Evolutionary conservation across 2,113 vertebrate species (phyloP).

Genomic region (Axis porcinus): DNA sequence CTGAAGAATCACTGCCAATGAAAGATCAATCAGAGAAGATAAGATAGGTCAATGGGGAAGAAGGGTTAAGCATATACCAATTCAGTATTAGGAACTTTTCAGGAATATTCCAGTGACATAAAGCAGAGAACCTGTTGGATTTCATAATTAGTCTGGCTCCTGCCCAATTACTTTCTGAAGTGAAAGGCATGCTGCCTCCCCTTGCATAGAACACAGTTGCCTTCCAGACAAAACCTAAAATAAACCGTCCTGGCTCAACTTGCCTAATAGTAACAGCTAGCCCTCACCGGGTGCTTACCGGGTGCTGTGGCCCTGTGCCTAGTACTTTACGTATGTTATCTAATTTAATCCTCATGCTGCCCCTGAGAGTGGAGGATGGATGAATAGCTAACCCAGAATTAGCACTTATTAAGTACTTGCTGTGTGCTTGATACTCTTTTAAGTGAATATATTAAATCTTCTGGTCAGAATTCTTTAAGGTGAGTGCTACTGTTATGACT

Average conservation of each 20-base stretch:
- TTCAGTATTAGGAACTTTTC: constrained; percentile 20
- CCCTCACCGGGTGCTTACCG: neutral
- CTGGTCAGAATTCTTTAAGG: neutral
- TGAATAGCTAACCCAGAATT: neutral
- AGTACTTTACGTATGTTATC: constrained; percentile 37
- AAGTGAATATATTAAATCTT: neutral
- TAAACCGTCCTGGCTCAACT: constrained; percentile 59
- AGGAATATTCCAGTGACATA: constrained; percentile 39
- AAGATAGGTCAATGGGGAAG: neutral
- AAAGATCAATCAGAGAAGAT: constrained; percentile 54
- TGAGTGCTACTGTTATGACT: neutral
- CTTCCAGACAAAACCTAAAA: constrained; percentile 64
- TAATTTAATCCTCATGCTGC: constrained; percentile 13
- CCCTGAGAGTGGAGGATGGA: neutral
- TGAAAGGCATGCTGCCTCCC: constrained; percentile 12
- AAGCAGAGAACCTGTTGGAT: constrained; percentile 47
- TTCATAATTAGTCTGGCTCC: constrained; percentile 27
- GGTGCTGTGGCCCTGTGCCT: constrained; percentile 34
- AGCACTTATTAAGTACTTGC: neutral
- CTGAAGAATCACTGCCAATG: constrained; percentile 14
- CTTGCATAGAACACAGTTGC: constrained; percentile 7
- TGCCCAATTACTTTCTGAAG: neutral
- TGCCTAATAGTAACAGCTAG: constrained; percentile 56
- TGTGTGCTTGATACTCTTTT: neutral
- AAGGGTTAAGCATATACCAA: neutral